Base-by-base conservation (phyloP, 2,888 invertebrate genomes). In the Cecidostiba fungosa region DNA sequence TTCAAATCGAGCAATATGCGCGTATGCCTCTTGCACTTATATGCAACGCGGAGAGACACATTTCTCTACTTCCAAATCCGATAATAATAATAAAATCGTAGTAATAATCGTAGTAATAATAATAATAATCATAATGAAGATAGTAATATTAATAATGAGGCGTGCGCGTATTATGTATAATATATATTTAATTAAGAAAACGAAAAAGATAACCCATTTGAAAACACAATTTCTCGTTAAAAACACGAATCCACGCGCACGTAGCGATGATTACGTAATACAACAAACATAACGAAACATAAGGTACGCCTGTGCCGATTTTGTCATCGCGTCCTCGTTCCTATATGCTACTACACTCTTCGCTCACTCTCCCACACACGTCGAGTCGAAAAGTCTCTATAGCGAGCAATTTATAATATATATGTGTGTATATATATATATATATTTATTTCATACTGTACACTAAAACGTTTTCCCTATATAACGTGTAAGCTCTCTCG, bases 21-120 rank as follows among this genome's bases (percentile, higher is more conserved):
- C 73, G 39, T 76, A 54, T 29, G 50, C 50, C 36, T 69, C 59
- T 5, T 32, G 12, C n/a, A 66, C n/a, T n/a, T n/a, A n/a, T 39
- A 39, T n/a, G 26, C 23, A 73, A 19, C 10, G 23, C 54, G n/a
- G 54, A 29, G 43, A 66, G 36, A 70, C 62, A 54, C 66, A 6
- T 73, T 72, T 86, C 81, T 86, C 82, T 86, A 86, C 84, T 84
- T 84, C 78, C 74, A 82, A 86, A 86, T 84, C 81, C 86, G 84
- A 86, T 86, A 84, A 86, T 72, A 59, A 69, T 69, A 50, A 54
- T 72, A 76, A 78, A 59, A 86, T 86, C 84, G 80, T 70, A 54
- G 66, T 69, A 66, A 70, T 70, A 74, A 73, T 50, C 1, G n/a
- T 23, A 59, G 6, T 59, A 59, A 59, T n/a, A 1, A 19, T 54